Conservation (phyloP, 1,140 invertebrate species). For the Drosophila mayri region DNA sequence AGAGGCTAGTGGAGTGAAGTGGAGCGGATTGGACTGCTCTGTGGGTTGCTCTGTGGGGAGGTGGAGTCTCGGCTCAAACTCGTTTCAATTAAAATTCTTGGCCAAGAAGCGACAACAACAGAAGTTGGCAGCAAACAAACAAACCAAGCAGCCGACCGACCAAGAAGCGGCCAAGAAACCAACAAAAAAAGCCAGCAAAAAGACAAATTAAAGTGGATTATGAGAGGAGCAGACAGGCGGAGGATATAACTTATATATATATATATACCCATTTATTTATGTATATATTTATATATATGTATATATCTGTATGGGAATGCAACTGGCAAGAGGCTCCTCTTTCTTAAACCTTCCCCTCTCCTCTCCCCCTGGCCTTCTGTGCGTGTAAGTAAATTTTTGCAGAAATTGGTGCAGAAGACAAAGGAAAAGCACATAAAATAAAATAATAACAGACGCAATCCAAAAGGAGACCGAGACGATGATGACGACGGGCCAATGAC, state of each 20-base stretch:
- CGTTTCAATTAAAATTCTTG: constrained; percentile 80
- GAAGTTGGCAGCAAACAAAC: constrained; percentile 45
- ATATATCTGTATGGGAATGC: constrained; percentile 43
- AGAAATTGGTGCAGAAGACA: constrained; percentile 82
- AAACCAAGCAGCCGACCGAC: constrained; percentile 34
- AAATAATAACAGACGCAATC: constrained; percentile 77
- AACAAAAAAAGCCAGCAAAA: constrained; percentile 57
- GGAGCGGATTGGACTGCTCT: constrained; percentile 28
- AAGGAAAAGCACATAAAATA: constrained; percentile 78
- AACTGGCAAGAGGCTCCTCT: constrained; percentile 33
- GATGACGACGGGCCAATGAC: constrained; percentile 69
- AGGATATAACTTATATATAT: constrained; percentile 45
- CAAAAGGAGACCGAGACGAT: constrained; percentile 47
- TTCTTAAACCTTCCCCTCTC: constrained; percentile 3
- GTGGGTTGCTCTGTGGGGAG: constrained; percentile 8
- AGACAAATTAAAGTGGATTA: constrained; percentile 83
- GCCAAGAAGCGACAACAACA: constrained; percentile 57
- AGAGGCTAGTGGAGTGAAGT: constrained; percentile 15
- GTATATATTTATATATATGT: constrained; percentile 24
- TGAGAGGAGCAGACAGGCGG: constrained; percentile 49
- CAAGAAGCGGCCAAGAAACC: constrained; percentile 49
- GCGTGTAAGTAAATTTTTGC: constrained; percentile 74
- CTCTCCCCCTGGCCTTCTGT: constrained; percentile 4
- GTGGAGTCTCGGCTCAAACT: constrained; percentile 56
- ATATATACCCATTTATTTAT: constrained; percentile 7